Percentiles rank a stretch among this genome's conserved stretches.
phyloP scores from a whole-genome alignment of 92 coral and sea anemone genomes.

The Plumapathes pennacea region DNA sequence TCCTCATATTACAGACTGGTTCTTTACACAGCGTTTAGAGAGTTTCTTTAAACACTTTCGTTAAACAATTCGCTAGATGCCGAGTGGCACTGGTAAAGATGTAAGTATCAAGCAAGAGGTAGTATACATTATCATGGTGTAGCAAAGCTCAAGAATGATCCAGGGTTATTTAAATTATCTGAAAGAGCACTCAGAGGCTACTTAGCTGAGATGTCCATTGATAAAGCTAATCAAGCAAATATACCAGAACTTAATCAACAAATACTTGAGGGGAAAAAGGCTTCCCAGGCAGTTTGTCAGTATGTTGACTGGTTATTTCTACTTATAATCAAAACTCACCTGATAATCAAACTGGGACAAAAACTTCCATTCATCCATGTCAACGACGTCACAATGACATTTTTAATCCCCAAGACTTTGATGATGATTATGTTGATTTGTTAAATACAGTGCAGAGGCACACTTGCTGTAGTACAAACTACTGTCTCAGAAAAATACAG shows the following conservation, averaged over 20 bases:
- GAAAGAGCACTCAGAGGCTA: constrained; percentile 46
- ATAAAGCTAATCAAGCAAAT: constrained; percentile 18
- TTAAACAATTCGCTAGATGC: constrained; percentile 52
- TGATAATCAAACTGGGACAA: constrained; percentile 50
- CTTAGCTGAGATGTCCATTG: constrained; percentile 33
- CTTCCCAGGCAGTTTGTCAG: constrained; percentile 52
- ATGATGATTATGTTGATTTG: constrained; percentile 48
- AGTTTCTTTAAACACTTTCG: constrained; percentile 64
- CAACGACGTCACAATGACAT: constrained; percentile 28
- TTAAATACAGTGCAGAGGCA: constrained; percentile 60
- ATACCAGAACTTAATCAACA: constrained; percentile 29
- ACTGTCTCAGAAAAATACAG: constrained; percentile 46
- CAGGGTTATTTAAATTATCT: constrained; percentile 52
- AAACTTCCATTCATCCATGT: constrained; percentile 58
- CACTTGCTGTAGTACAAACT: constrained; percentile 57
- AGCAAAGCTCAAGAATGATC: constrained; percentile 57
- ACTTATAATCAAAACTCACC: constrained; percentile 67
- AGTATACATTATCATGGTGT: constrained; percentile 46
- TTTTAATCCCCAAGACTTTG: constrained; percentile 1
- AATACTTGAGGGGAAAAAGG: constrained; percentile 45
- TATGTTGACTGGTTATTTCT: constrained; percentile 63
- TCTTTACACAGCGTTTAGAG: constrained; percentile 57
- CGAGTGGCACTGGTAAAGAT: constrained; percentile 68
- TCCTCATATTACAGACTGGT: constrained; percentile 67
- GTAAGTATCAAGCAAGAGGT: constrained; percentile 50